Percentiles rank a stretch among this genome's conserved stretches.
Conservation (phyloP, 2,888 invertebrate genomes). For the Cosmorhoe ocellata region DNA sequence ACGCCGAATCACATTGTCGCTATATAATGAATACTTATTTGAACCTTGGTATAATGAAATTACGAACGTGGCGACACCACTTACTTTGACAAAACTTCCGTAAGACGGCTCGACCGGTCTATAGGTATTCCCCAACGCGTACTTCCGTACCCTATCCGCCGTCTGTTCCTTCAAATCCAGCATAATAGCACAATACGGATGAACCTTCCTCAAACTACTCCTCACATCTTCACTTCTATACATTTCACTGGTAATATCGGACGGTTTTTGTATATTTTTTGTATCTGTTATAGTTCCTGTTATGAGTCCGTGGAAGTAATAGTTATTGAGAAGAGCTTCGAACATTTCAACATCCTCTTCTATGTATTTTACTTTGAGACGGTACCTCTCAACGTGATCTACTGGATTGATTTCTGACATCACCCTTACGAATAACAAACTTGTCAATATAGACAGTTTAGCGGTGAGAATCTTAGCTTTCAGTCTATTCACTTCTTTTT, state of each 20-base stretch:
- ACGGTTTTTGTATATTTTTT: conserved; percentile 52
- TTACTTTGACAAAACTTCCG: conserved; percentile 77
- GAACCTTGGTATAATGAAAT: too few species aligned
- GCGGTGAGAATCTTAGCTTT: conserved; percentile 52
- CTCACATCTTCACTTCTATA: conserved; percentile 42
- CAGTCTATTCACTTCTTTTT: conserved; percentile 29
- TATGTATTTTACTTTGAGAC: conserved; percentile 87
- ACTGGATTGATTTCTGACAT: conserved; percentile 86
- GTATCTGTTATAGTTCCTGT: conserved; percentile 58
- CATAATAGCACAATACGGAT: conserved; percentile 73
- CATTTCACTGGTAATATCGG: conserved; percentile 45
- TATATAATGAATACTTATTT: too few species aligned
- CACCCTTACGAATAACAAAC: conserved; percentile 80
- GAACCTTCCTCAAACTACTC: conserved; percentile 58
- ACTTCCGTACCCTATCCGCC: conserved; percentile 62
- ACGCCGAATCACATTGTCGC: too few species aligned
- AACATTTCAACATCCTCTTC: conserved; percentile 86
- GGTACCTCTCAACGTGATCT: conserved; percentile 92
- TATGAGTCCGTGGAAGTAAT: conserved; percentile 77
- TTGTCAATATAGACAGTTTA: conserved; percentile 68
- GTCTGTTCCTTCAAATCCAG: conserved; percentile 59
- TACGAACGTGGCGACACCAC: too few species aligned
- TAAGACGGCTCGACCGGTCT: conserved; percentile 80
- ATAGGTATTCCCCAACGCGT: conserved; percentile 79
- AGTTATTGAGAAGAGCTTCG: conserved; percentile 78